Conservation (phyloP, 2,797 vertebrate species). For the Ateles fusciceps region DNA sequence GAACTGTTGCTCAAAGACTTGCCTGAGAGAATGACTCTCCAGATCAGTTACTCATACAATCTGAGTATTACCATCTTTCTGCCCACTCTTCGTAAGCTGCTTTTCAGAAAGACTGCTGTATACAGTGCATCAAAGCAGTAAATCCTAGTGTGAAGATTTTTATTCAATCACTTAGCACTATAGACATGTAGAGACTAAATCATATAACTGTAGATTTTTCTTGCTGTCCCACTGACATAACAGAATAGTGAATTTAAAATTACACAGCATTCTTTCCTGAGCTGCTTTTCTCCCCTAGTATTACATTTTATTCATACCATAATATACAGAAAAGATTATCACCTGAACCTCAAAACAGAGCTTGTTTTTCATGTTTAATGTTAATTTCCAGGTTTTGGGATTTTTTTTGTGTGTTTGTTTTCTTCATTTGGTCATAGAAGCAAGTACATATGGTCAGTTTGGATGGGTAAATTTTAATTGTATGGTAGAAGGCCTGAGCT, state of each 20-base stretch:
- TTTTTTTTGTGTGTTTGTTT: not conserved
- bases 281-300: not conserved
- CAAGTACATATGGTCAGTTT: not conserved
- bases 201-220: not conserved
- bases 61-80: not conserved
- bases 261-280: not conserved
- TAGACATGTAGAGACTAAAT: not conserved
- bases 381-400: constrained; percentile 9
- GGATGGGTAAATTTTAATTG: constrained; percentile 30
- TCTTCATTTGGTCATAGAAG: not conserved
- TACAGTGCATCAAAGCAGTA: not conserved
- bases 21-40: not conserved
- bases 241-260: not conserved
- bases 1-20: not conserved
- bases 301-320: not conserved
- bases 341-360: not conserved
- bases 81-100: not conserved
- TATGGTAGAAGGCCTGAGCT: not conserved
- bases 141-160: not conserved
- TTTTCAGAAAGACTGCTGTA: not conserved
- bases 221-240: not conserved
- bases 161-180: not conserved
- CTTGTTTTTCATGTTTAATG: not conserved
- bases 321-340: not conserved
- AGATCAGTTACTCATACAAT: not conserved